phyloP scores from a whole-genome alignment of 2,888 invertebrate genomes.

The Philonicus albiceps region DNA sequence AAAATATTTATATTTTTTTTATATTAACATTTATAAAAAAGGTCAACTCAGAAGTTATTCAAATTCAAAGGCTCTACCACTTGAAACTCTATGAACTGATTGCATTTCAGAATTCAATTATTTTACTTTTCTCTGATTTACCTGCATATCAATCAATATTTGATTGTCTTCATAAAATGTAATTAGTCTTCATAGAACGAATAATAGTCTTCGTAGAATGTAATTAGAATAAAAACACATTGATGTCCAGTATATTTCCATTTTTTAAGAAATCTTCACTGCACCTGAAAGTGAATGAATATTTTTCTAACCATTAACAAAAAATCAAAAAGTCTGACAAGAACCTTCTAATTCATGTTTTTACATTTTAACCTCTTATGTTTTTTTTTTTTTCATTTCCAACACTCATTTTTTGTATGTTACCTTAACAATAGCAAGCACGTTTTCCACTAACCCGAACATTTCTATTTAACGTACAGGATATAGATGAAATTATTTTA shows the following conservation, averaged over 20 bases:
- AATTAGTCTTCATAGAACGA: no score
- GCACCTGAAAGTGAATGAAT: no score
- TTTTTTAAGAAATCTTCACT: no score
- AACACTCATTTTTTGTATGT: background rate
- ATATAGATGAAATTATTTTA: conserved; percentile 49
- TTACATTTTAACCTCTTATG: background rate
- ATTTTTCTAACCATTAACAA: no score
- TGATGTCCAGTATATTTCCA: no score
- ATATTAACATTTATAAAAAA: no score
- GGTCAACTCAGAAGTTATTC: no score
- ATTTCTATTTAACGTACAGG: conserved; percentile 15
- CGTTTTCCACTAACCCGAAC: conserved; percentile 2
- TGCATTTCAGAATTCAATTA: background rate
- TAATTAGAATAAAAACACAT: no score
- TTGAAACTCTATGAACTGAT: background rate
- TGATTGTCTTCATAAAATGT: background rate
- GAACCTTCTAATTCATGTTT: background rate
- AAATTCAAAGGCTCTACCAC: background rate
- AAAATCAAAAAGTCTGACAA: no score
- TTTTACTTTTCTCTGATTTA: background rate
- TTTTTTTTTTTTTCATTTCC: background rate
- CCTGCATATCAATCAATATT: background rate
- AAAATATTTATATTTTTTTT: no score
- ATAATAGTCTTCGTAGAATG: no score
- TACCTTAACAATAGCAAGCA: background rate